These are phyloP conservation scores for Machaerirhynchus nigripectus DNA, from an alignment of 2,113 vertebrate species.

Conservation along the genomic window DNA sequence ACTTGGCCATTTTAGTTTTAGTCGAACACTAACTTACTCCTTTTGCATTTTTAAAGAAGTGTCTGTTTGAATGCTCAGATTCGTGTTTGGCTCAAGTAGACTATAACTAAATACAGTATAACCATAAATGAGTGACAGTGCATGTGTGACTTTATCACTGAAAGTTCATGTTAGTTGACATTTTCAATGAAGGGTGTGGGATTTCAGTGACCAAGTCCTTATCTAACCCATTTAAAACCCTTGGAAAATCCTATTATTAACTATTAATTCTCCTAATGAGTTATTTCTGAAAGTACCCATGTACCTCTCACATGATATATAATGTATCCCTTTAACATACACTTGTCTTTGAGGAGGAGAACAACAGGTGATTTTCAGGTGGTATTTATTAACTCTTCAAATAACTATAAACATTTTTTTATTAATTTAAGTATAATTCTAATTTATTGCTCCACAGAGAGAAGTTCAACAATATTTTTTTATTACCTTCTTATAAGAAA, in stretches of 20 bases:
- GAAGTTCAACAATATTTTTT: neutral
- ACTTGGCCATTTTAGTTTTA: neutral
- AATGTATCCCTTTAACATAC: neutral
- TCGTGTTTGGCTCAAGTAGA: neutral
- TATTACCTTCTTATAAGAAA: neutral
- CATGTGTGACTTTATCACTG: neutral
- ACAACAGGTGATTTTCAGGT: neutral
- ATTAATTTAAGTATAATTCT: neutral
- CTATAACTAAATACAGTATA: neutral
- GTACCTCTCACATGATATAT: neutral
- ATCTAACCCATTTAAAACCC: neutral
- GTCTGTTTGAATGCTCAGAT: neutral
- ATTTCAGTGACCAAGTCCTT: neutral
- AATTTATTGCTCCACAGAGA: neutral
- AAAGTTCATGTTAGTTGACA: neutral
- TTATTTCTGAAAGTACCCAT: neutral
- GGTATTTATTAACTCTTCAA: neutral
- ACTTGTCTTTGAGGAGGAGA: neutral
- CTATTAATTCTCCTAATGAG: neutral
- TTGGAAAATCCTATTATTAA: neutral
- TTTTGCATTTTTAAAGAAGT: neutral
- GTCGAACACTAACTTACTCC: neutral
- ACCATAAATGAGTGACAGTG: neutral
- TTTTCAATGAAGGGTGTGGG: neutral
- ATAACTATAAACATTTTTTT: neutral